Percentiles rank a stretch among this genome's conserved stretches.
These are phyloP conservation scores for Mesitornis unicolor DNA, from an alignment of 2,113 vertebrate genomes.

Conservation along the genomic window DNA sequence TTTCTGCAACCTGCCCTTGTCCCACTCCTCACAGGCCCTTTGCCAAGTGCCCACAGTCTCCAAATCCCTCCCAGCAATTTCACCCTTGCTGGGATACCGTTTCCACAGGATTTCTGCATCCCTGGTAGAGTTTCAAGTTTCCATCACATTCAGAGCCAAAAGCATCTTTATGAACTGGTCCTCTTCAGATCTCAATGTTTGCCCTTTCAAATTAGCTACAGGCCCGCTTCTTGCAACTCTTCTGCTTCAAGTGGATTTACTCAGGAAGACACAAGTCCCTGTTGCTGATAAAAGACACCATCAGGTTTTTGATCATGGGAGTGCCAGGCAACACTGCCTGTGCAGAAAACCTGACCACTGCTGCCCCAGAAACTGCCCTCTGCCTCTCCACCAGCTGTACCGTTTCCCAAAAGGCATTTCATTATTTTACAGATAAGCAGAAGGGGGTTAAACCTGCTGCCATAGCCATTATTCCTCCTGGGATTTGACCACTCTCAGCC, in stretches of 20 bases:
- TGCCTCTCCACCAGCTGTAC: background rate
- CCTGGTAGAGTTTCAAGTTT: background rate
- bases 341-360: background rate
- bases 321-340: rapidly evolving
- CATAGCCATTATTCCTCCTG: background rate
- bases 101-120: background rate
- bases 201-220: background rate
- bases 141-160: background rate
- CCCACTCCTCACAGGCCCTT: background rate
- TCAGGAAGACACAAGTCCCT: rapidly evolving
- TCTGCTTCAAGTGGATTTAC: background rate
- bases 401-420: background rate
- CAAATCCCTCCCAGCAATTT: background rate
- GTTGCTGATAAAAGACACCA: background rate
- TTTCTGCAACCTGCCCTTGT: background rate
- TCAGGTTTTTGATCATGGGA: rapidly evolving
- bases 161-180: background rate
- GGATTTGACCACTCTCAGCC: background rate
- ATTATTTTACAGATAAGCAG: background rate
- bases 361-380: background rate
- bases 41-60: background rate
- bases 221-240: background rate
- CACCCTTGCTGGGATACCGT: background rate
- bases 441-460: background rate
- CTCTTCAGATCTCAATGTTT: background rate